Percentiles rank a stretch among this genome's conserved stretches.
Conservation (phyloP, 2,888 invertebrate genomes). For the Physocephala rufipes region DNA sequence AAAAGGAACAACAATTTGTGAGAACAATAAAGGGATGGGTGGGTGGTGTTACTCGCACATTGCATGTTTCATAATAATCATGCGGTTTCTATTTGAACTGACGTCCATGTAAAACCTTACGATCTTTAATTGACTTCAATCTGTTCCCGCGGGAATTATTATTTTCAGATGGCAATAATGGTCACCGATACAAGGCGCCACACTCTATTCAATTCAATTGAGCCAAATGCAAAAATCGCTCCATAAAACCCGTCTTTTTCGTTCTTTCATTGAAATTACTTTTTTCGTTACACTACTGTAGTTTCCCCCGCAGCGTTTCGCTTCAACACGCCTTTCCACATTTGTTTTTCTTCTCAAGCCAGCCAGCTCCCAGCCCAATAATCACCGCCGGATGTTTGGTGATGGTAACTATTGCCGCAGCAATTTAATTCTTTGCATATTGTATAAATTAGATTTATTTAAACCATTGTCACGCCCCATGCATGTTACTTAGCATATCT, state of each 20-base stretch:
- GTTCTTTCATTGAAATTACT: not conserved
- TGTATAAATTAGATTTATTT: conserved; percentile 63
- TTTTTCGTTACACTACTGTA: not conserved
- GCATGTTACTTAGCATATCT: conserved; percentile 63
- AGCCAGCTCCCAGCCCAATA: not conserved
- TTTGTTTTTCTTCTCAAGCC: conserved; percentile 18
- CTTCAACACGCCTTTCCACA: not conserved
- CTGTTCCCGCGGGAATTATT: no score
- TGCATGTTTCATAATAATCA: conserved; percentile 30
- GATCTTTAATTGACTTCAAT: conserved; percentile 1
- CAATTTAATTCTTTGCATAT: conserved; percentile 51
- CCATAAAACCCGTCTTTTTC: not conserved
- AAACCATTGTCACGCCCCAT: conserved; percentile 57
- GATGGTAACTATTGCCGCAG: conserved; percentile 7
- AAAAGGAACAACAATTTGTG: no score
- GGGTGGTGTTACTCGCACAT: no score
- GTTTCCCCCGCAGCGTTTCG: not conserved
- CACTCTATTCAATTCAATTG: not conserved
- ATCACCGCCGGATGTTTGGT: not conserved
- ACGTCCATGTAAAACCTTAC: not conserved
- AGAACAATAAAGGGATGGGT: no score
- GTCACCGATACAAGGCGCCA: conserved; percentile 12
- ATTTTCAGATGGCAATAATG: not conserved
- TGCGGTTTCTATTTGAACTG: conserved; percentile 13
- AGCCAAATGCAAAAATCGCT: not conserved